Evolutionary conservation across 2,797 vertebrate genomes (phyloP).

Genomic region (Sebastes hubbsi): DNA sequence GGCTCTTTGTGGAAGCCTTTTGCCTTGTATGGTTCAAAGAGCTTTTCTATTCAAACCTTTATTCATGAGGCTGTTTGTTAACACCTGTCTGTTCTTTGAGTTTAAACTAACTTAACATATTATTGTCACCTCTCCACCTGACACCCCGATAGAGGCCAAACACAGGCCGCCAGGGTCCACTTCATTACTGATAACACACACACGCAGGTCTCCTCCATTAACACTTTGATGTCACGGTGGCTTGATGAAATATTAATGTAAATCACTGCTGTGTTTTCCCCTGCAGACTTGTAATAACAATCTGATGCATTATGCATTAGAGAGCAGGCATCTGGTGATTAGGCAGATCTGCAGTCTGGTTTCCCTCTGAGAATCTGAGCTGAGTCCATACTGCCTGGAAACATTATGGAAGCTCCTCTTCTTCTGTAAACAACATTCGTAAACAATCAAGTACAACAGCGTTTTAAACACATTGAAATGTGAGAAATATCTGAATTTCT

Average conservation of each 20-base stretch:
- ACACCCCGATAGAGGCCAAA: constrained; percentile 36
- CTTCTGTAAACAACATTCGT: constrained; percentile 38
- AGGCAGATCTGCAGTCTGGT: constrained; percentile 38
- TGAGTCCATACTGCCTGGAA: constrained; percentile 1
- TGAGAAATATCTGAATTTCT: constrained; percentile 16
- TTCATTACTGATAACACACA: constrained; percentile 58
- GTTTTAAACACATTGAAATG: constrained; percentile 7
- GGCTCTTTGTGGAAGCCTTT: background rate
- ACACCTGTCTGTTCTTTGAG: constrained; percentile 15
- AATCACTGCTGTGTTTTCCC: constrained; percentile 72
- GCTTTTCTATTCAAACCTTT: background rate
- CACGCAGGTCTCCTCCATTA: constrained; percentile 42
- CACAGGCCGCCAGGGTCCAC: constrained; percentile 44
- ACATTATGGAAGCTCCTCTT: constrained; percentile 26
- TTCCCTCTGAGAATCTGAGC: constrained; percentile 28
- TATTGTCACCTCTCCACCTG: constrained; percentile 52
- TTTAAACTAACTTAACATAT: constrained; percentile 59
- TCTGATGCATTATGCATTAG: constrained; percentile 79
- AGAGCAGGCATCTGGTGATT: constrained; percentile 66
- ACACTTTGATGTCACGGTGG: constrained; percentile 66
- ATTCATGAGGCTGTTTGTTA: constrained; percentile 21
- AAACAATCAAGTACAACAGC: constrained; percentile 34
- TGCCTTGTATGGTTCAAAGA: background rate
- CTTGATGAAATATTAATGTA: constrained; percentile 81
- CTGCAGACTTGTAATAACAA: constrained; percentile 72